Evolutionary conservation across 2,888 invertebrate genomes (phyloP), one percentile per base, ranked within the genome.

Genomic region (Dolomedes plantarius): DNA sequence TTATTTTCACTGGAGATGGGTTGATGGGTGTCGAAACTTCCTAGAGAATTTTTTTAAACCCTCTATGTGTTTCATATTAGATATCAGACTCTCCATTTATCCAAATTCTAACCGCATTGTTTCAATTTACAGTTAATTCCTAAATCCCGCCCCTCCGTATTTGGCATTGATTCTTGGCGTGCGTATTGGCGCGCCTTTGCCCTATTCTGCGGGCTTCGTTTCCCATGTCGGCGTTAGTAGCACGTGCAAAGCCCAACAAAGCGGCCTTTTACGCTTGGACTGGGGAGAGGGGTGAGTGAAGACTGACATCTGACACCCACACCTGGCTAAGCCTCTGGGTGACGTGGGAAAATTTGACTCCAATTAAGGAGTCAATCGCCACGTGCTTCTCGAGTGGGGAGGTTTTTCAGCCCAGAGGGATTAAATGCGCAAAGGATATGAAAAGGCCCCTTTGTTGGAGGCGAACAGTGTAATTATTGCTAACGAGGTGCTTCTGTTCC

Each of bases 331-430:
- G 39, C 68, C 27, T 19, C 36, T 6, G 23, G 7, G 7, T 68
- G 68, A 68, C 68, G 68, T 39, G 68, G 68, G 65, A 68, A 68
- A 68, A 68, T 68, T 68, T 68, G 32, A 68, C 68, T 27, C 68
- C 68, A 68, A 68, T 68, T 68, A 31, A 65, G 19, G 68, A 68
- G 39, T 68, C 68, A 68, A 68, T 68, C 13, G 68, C 68, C 68
- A 68, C 68, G 68, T 68, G 68, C 27, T 39, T 6, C 19, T 31
- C 31, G 23, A 31, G 39, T 36, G 36, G 39, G 39, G 39, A 19
- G 23, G 32, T 23, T 31, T 23, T 19, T 11, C 32, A 32, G 13
- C 9, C 29, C 31, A 13, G n/a, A 13, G 67, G 32, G 19, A 32
- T 67, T 16, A 19, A 31, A 31, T 16, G 16, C 36, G 36, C 9